phyloP scores from a whole-genome alignment of 2,888 invertebrate species.

The Steinernema scapterisci region DNA sequence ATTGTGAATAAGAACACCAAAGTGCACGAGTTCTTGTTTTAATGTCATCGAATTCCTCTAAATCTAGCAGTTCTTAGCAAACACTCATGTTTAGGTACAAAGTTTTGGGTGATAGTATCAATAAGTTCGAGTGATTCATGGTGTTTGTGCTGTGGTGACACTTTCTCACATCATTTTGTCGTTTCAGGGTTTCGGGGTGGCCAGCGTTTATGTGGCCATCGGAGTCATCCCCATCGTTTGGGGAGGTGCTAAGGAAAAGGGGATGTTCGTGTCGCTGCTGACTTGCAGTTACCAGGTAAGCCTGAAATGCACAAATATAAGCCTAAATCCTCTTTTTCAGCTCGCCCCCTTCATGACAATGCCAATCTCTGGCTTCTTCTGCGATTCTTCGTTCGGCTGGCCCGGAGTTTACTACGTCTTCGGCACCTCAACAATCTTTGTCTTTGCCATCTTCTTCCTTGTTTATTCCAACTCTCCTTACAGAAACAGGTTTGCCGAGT shows the following conservation, averaged over 20 bases:
- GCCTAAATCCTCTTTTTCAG: neutral
- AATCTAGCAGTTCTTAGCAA: too few relatives aligned
- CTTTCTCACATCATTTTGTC: too few relatives aligned
- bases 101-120: too few relatives aligned
- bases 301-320: neutral
- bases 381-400: slow-evolving; percentile 5
- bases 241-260: slow-evolving; percentile 24
- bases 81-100: too few relatives aligned
- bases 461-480: neutral
- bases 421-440: neutral
- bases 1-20: too few relatives aligned
- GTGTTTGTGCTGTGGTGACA: too few relatives aligned
- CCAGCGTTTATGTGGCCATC: slow-evolving; percentile 22
- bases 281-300: slow-evolving; percentile 25
- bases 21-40: too few relatives aligned
- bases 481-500: slow-evolving; percentile 6
- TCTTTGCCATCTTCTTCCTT: neutral
- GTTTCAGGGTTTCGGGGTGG: slow-evolving; percentile 14
- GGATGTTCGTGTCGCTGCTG: slow-evolving; percentile 17
- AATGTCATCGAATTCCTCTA: too few relatives aligned
- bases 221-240: slow-evolving; percentile 20
- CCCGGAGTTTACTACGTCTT: slow-evolving; percentile 16
- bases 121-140: too few relatives aligned
- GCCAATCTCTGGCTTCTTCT: slow-evolving; percentile 24
- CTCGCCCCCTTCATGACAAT: slow-evolving; percentile 24